Evolutionary conservation across 2,888 invertebrate genomes (phyloP).

Genomic region (Parasteatoda lunata): DNA sequence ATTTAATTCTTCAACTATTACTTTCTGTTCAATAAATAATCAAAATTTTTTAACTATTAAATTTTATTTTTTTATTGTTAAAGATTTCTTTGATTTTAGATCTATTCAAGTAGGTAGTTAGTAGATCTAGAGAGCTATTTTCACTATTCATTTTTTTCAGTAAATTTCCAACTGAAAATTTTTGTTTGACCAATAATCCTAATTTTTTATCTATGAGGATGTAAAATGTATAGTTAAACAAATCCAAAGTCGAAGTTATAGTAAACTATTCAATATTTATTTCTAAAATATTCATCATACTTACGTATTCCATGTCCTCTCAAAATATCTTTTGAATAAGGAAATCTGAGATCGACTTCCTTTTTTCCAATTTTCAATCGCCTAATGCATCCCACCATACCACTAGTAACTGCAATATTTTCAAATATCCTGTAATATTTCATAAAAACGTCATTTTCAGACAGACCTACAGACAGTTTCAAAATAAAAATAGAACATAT

Average conservation of each 20-base stretch:
- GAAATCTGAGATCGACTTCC: constrained; percentile 78
- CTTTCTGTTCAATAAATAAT: too few relatives aligned
- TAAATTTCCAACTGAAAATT: background rate
- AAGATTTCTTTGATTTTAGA: too few relatives aligned
- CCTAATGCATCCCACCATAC: constrained; percentile 89
- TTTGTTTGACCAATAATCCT: too few relatives aligned
- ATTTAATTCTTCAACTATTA: too few relatives aligned
- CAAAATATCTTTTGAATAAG: constrained; percentile 75
- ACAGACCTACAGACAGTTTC: too few relatives aligned
- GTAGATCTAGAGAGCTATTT: too few relatives aligned
- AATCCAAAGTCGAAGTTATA: background rate
- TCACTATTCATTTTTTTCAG: too few relatives aligned
- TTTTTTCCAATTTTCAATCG: constrained; percentile 86
- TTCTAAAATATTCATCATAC: constrained; percentile 46
- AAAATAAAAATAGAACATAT: too few relatives aligned
- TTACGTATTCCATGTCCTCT: constrained; percentile 74
- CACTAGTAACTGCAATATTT: constrained; percentile 86
- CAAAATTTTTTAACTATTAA: too few relatives aligned
- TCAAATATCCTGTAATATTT: constrained; percentile 81
- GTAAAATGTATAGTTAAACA: background rate
- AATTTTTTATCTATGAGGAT: background rate
- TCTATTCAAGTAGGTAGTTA: too few relatives aligned
- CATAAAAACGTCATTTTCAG: too few relatives aligned
- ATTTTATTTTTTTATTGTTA: too few relatives aligned
- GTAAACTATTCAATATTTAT: background rate